Evolutionary conservation across 2,113 vertebrate genomes (phyloP), one percentile per base, ranked within the genome.

Genomic region (Platichthys flesus): DNA sequence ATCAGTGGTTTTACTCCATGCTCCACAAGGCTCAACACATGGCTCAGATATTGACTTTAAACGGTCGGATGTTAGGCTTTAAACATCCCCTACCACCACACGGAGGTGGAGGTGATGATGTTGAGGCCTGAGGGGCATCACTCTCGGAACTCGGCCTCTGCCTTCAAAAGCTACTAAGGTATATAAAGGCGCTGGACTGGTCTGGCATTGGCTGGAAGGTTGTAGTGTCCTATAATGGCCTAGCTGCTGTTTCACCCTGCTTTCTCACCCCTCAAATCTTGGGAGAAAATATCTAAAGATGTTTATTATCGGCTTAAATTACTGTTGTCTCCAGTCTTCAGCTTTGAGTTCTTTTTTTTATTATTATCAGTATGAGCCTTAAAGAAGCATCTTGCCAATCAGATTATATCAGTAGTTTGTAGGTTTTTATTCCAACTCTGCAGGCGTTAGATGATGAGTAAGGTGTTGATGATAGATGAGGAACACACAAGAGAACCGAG

Each of bases 1-100:
- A 87, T 83, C 63, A 26, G 9, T 83, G 76, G 66, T 75, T 83
- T 81, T 72, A 62, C 60, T 79, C 63, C 61, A 68, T 63, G 75
- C 54, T 73, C 26, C 57, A 74, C 23, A 2, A 69, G 57, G 78
- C 85, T 65, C 20, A 4, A 64, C 24, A 40, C 67, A 47, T 49
- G 45, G 54, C 42, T 76, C 54, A 62, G 45, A 49, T 63, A 21
- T 28, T 45, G 49, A 71, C 74, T 62, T 64, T 23, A 62, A 76
- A 56, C 35, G 55, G 26, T 71, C 14, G 45, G 60, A 70, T 9
- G 7, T 42, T 65, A 21, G 59, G 58, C 20, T 62, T 26, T 68
- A 13, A 65, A 24, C 66, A 63, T 63, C 51, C 60, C 16, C 18
- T 15, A 1, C 35, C 51, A 40, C 60, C 56, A 15, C 35, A 40